Conservation (phyloP, 2,113 vertebrate species). For the Atlantisia rogersi region DNA sequence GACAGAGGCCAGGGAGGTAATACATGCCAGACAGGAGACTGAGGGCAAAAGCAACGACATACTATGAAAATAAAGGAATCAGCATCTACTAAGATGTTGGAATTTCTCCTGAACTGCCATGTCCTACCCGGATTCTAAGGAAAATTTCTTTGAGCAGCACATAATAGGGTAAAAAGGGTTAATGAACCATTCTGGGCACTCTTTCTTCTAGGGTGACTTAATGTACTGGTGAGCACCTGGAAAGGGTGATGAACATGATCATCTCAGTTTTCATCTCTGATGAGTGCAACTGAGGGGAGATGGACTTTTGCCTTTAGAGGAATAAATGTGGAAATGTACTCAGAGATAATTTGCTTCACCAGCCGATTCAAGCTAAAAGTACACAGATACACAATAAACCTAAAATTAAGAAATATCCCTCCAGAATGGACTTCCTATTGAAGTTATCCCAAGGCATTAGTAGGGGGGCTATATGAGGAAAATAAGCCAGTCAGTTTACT, state of each 20-base stretch:
- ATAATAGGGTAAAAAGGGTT: not conserved
- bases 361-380: not conserved
- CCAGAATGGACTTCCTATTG: not conserved
- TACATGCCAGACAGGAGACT: not conserved
- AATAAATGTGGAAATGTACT: not conserved
- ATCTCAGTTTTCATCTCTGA: not conserved
- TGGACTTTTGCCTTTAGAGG: not conserved
- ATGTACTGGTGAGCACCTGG: not conserved
- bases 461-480: not conserved
- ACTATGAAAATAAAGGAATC: not conserved
- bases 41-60: not conserved
- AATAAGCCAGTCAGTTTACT: not conserved
- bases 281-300: not conserved
- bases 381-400: fast-evolving
- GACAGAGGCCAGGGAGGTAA: not conserved
- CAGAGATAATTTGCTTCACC: not conserved
- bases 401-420: not conserved
- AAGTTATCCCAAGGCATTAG: not conserved
- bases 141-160: not conserved
- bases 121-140: not conserved
- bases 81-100: not conserved
- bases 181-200: not conserved
- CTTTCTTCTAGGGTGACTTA: not conserved
- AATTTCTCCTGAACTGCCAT: not conserved
- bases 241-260: not conserved